Evolutionary conservation across 2,113 vertebrate genomes (phyloP).

Genomic region (Archilochus colubris): DNA sequence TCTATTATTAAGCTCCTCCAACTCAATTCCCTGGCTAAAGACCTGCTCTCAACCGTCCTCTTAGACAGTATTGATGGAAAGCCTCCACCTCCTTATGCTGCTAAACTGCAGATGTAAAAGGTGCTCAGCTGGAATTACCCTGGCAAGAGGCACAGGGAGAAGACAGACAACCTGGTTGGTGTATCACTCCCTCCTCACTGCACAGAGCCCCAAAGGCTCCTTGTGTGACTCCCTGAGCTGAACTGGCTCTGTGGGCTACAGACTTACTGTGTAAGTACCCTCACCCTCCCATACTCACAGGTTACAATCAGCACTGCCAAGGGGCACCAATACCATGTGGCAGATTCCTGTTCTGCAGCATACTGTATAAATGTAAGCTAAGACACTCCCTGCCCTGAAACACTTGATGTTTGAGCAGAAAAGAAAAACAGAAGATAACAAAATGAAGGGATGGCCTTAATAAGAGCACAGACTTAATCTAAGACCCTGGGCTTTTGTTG

Average conservation of each 20-base stretch:
- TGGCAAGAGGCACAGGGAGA: background rate
- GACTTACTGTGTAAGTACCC: fast-evolving
- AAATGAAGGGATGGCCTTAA: background rate
- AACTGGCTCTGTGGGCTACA: background rate
- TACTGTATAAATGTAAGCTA: background rate
- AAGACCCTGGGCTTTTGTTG: background rate
- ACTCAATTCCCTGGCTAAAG: background rate
- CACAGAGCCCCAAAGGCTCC: background rate
- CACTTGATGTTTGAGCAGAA: background rate
- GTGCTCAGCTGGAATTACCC: background rate
- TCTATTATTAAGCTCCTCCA: background rate
- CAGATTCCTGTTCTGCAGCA: background rate
- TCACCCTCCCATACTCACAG: background rate
- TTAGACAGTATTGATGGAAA: background rate
- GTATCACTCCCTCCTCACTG: fast-evolving
- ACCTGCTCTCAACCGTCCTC: background rate
- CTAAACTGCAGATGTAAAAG: background rate
- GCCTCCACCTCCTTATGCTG: background rate
- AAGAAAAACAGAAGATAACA: background rate
- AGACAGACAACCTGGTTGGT: background rate
- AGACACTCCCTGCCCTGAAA: background rate
- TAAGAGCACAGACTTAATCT: background rate
- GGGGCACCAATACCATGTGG: background rate
- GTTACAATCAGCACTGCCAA: background rate
- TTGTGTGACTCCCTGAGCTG: background rate